Conservation (phyloP, 2,888 invertebrate species). For the Antheraea assamensis region DNA sequence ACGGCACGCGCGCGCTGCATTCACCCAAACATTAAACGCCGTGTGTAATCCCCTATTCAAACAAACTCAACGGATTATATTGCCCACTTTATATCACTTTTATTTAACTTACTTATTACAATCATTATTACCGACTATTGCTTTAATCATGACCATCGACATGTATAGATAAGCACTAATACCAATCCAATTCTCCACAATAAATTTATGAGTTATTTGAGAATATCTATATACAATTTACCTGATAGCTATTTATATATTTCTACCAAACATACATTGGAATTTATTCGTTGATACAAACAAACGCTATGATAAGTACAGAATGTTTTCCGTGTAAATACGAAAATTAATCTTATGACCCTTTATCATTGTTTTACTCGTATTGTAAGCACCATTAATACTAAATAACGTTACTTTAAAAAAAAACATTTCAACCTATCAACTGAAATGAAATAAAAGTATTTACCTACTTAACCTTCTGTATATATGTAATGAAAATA, state of each 20-base stretch:
- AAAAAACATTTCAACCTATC: not conserved
- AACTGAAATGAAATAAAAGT: not conserved
- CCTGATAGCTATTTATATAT: too few species aligned
- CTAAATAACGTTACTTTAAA: not conserved
- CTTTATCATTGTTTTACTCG: not conserved
- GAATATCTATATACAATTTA: too few species aligned
- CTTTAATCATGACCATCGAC: too few species aligned
- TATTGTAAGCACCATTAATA: not conserved
- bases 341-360: not conserved
- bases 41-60: not conserved
- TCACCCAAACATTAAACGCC: not conserved
- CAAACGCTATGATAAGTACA: not conserved
- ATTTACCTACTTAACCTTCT: too few species aligned
- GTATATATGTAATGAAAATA: too few species aligned
- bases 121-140: too few species aligned
- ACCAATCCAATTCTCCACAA: too few species aligned
- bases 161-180: too few species aligned
- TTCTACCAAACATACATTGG: not conserved
- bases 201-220: too few species aligned
- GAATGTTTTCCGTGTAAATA: not conserved
- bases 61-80: not conserved
- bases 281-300: not conserved
- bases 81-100: not conserved
- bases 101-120: not conserved
- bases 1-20: not conserved